Evolutionary conservation across 2,888 invertebrate species (phyloP).

Genomic region (Balanococcus diminutus): DNA sequence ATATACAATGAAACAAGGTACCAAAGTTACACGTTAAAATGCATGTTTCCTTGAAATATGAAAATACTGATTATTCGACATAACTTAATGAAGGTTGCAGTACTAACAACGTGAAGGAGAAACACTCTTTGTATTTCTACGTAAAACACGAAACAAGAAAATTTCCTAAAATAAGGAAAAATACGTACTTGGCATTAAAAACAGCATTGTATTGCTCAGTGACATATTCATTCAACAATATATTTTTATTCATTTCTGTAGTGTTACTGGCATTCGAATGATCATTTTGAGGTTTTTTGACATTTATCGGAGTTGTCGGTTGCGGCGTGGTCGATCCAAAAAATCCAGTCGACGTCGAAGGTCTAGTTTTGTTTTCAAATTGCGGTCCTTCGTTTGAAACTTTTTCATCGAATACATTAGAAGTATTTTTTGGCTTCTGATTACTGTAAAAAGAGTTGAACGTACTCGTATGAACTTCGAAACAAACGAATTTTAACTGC

Average conservation of each 20-base stretch:
- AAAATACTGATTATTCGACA: background rate
- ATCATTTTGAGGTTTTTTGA: background rate
- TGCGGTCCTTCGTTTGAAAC: background rate
- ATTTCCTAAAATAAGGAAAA: background rate
- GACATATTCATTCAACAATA: background rate
- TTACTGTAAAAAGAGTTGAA: too few species aligned
- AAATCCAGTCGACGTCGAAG: background rate
- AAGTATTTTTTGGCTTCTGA: background rate
- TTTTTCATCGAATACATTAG: background rate
- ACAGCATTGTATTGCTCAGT: background rate
- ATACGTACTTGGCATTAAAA: background rate
- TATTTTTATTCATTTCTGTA: background rate
- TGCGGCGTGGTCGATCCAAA: background rate
- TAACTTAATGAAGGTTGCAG: background rate
- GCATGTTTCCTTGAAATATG: background rate
- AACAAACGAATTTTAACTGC: too few species aligned
- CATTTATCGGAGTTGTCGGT: background rate
- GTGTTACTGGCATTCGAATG: background rate
- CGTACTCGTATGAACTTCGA: too few species aligned
- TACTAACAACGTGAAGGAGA: background rate
- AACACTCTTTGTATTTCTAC: too few species aligned
- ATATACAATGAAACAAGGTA: too few species aligned
- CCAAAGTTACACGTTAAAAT: background rate
- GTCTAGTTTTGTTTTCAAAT: background rate
- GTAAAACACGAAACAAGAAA: background rate